Evolutionary conservation across 92 coral and sea anemone species (phyloP).

Genomic region (Hydrozoanthus gracilis): DNA sequence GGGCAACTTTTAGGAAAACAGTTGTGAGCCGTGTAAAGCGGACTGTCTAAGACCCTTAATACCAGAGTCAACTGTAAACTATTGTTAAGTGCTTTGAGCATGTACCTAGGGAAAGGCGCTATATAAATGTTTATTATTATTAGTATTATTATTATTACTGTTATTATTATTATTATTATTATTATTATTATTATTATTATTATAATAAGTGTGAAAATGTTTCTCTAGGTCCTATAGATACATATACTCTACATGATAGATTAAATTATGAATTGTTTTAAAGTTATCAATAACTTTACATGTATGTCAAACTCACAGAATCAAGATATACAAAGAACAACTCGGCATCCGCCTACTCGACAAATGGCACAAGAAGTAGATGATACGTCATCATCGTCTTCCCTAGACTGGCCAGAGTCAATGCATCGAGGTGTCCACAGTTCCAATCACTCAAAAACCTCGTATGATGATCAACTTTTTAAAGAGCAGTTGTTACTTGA

Average conservation of each 20-base stretch:
- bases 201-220: too few species aligned
- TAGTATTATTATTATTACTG: too few species aligned
- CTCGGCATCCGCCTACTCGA: constrained; percentile 53
- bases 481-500: constrained; percentile 84
- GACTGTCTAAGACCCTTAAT: too few species aligned
- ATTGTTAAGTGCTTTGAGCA: too few species aligned
- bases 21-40: too few species aligned
- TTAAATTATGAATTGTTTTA: background rate
- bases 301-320: background rate
- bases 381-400: constrained; percentile 49
- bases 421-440: constrained; percentile 47
- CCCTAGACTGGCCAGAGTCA: constrained; percentile 7
- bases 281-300: background rate
- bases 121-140: too few species aligned
- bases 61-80: too few species aligned
- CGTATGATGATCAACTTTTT: constrained; percentile 40
- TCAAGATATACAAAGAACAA: constrained; percentile 1
- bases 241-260: background rate
- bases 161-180: too few species aligned
- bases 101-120: too few species aligned
- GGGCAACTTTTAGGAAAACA: too few species aligned
- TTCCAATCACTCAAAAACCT: constrained; percentile 16
- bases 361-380: constrained; percentile 59
- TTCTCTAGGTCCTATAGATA: background rate
- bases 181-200: too few species aligned